A percentile compares a stretch with the other conserved stretches of the same genome.
These are phyloP conservation scores for Zygaena filipendulae DNA, from an alignment of 2,888 invertebrate species.

Conservation along the genomic window DNA sequence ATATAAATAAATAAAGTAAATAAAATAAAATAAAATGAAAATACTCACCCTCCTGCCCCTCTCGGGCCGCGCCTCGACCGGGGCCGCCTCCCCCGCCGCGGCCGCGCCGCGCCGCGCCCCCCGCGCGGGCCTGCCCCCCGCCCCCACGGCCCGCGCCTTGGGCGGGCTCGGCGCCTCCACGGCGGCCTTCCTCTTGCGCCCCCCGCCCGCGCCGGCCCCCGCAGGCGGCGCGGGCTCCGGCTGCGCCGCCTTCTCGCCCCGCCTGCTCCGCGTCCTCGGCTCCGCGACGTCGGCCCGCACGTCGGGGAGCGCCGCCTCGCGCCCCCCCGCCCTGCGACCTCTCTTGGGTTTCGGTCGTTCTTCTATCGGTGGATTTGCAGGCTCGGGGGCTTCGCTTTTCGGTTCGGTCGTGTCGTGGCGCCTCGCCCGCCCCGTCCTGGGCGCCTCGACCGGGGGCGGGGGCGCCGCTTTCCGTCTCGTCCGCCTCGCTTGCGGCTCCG, in stretches of 20 bases:
- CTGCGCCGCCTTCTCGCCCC: no score
- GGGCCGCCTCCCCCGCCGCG: conserved; percentile 6
- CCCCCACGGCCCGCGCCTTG: conserved; percentile 13
- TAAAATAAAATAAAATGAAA: conserved; percentile 10
- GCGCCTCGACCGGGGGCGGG: conserved; percentile 3
- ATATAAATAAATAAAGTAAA: no score
- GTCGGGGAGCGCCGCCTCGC: no score
- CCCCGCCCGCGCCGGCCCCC: no score
- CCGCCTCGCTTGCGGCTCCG: conserved; percentile 25
- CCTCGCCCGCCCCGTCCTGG: not conserved
- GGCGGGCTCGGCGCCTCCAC: conserved; percentile 12
- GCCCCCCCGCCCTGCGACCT: conserved; percentile 15
- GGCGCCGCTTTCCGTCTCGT: no score
- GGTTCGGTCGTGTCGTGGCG: not conserved
- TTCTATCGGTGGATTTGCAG: not conserved
- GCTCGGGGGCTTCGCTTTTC: conserved; percentile 2
- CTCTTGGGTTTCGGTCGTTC: conserved; percentile 14
- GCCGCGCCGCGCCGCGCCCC: conserved; percentile 2
- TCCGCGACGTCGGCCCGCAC: no score
- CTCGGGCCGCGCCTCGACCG: conserved; percentile 9
- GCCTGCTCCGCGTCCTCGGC: no score
- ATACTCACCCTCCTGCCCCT: conserved; percentile 21
- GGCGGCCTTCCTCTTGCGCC: conserved; percentile 18
- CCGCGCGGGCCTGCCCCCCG: conserved; percentile 4
- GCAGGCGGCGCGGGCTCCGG: no score